phyloP scores from a whole-genome alignment of 30 jellyfish, hydroid and myxozoan species.

The Aurelia coerulea region DNA sequence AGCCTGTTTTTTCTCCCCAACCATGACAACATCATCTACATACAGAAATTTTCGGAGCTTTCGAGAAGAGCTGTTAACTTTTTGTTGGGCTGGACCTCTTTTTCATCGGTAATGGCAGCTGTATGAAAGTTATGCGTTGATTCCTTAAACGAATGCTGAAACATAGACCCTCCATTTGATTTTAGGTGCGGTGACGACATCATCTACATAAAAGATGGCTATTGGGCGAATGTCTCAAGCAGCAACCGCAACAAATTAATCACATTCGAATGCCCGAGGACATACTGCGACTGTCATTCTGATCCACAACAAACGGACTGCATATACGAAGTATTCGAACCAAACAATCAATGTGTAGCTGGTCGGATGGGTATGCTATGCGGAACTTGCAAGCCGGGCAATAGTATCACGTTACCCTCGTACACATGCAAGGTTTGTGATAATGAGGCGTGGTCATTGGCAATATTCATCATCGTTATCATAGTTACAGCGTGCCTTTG shows the following conservation, averaged over 20 bases:
- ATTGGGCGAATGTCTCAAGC: slow-evolving; percentile 67
- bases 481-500: slow-evolving; percentile 19
- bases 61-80: no score
- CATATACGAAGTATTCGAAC: not conserved
- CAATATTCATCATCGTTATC: slow-evolving; percentile 14
- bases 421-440: slow-evolving; percentile 63
- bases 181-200: slow-evolving; percentile 62
- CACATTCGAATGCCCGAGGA: slow-evolving; percentile 53
- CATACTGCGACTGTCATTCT: slow-evolving; percentile 46
- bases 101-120: no score
- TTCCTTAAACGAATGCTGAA: no score
- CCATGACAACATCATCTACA: no score
- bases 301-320: no score
- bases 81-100: no score
- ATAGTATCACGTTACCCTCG: slow-evolving; percentile 51
- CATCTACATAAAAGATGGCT: slow-evolving; percentile 53
- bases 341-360: slow-evolving; percentile 63
- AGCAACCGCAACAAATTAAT: slow-evolving; percentile 28
- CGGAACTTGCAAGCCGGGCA: slow-evolving; percentile 70
- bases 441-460: slow-evolving; percentile 6
- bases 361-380: slow-evolving; percentile 72
- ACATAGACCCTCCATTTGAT: no score
- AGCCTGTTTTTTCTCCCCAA: no score
- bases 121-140: no score
- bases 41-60: no score